Conservation (phyloP, 2,113 vertebrate genomes). For the Platichthys flesus region DNA sequence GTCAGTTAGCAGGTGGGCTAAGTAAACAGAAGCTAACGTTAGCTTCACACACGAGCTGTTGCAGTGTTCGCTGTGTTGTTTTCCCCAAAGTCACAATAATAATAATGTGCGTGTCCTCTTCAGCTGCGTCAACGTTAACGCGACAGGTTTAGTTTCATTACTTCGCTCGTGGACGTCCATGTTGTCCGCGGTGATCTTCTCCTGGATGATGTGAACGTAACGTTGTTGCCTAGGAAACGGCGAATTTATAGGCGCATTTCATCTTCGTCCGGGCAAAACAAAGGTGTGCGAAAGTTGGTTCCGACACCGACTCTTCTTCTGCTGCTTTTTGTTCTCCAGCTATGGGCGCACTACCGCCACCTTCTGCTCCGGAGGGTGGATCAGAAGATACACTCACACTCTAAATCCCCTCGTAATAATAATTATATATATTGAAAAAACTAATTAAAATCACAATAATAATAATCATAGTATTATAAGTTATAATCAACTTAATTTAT, state of each 20-base stretch:
- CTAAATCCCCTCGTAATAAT: too few relatives aligned
- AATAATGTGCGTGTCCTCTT: neutral
- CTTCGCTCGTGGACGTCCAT: slow-evolving; percentile 74
- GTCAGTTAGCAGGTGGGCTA: slow-evolving; percentile 3
- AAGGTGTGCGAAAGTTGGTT: slow-evolving; percentile 38
- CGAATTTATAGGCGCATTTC: slow-evolving; percentile 14
- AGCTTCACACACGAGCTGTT: slow-evolving; percentile 15
- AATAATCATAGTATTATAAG: too few relatives aligned
- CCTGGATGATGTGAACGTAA: neutral
- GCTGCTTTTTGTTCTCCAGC: neutral
- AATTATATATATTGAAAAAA: too few relatives aligned
- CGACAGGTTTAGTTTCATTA: slow-evolving; percentile 17
- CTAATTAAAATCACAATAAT: too few relatives aligned
- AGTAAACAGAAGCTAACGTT: slow-evolving; percentile 7
- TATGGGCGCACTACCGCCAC: too few relatives aligned
- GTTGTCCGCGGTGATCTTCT: neutral
- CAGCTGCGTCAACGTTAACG: accelerated
- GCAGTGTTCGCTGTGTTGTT: neutral
- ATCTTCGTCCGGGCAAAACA: slow-evolving; percentile 34
- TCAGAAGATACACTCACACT: neutral
- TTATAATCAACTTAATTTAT: too few relatives aligned
- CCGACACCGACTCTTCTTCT: slow-evolving; percentile 29
- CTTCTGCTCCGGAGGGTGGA: neutral
- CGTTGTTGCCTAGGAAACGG: slow-evolving; percentile 81
- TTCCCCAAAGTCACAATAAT: neutral